Evolutionary conservation across 2,113 vertebrate species (phyloP), one percentile per base, ranked within the genome.

Genomic region (Cichladusa arquata): DNA sequence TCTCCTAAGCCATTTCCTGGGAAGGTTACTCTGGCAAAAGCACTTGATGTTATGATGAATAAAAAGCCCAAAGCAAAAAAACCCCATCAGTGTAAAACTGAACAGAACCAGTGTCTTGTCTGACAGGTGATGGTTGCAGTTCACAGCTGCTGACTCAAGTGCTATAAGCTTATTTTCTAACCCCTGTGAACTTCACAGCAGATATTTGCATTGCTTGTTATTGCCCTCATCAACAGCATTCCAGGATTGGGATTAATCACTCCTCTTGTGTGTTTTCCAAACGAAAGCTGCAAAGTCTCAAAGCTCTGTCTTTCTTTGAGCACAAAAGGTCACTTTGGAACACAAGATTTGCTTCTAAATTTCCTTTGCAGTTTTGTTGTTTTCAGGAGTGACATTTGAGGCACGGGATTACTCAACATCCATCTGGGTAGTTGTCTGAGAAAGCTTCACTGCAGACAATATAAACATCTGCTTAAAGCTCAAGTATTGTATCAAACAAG

Each of bases 381-480:
- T 81, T 78, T 74, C 48, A 73, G 71, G 92, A 90, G 77, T 66
- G 83, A 64, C 11, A 40, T 79, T 93, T 71, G 50, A 44, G 33
- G 57, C 76, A 85, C 36, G 13, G 29, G 29, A 29, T 65, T 90
- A 56, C 36, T 34, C 65, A 44, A 64, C 19, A 74, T 80, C 33
- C 57, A 24, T 87, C 42, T 67, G 3, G 28, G 26, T 61, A 28
- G 67, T 91, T 93, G 76, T 62, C 71, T 45, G 71, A 91, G 60
- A 72, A 94, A 95, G 91, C 76, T 77, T 93, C 25, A 74, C 15
- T 74, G 48, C 47, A 80, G 62, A 94, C 96, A 98, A 98, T 93
- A 97, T 88, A 98, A 98, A 96, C 94, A 97, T 98, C 97, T 97
- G 94, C 97, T 95, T 95, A 93, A 97, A 97, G 97, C 95, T 97